phyloP scores from a whole-genome alignment of 2,888 invertebrate species.

The Andrena camellia region DNA sequence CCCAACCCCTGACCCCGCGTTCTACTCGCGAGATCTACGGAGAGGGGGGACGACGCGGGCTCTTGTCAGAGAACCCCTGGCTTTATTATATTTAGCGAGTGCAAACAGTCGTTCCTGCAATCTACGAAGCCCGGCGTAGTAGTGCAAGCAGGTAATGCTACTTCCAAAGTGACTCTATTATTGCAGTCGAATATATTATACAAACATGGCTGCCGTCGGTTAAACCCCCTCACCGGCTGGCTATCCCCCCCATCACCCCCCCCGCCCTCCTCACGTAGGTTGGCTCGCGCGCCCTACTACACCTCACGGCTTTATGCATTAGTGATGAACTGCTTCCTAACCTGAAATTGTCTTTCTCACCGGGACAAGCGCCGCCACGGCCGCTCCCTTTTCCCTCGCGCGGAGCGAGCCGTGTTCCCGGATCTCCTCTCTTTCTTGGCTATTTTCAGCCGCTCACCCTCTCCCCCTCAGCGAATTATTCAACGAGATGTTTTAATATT shows the following conservation, averaged over 20 bases:
- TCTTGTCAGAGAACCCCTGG: constrained; percentile 59
- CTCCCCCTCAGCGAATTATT: constrained; percentile 59
- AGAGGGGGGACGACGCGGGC: background rate
- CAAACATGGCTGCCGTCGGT: constrained; percentile 71
- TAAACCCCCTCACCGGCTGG: constrained; percentile 54
- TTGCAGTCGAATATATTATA: constrained; percentile 79
- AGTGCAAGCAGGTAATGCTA: constrained; percentile 77
- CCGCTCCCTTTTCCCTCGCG: constrained; percentile 35
- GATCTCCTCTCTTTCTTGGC: constrained; percentile 62
- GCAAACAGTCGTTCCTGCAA: constrained; percentile 79
- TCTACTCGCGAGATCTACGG: constrained; percentile 14
- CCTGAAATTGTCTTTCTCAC: constrained; percentile 75
- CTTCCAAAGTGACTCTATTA: constrained; percentile 79
- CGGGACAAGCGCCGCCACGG: constrained; percentile 67
- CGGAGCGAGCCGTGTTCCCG: constrained; percentile 63
- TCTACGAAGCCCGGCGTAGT: constrained; percentile 66
- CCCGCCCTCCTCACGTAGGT: background rate
- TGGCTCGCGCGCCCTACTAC: constrained; percentile 8
- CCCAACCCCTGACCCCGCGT: background rate
- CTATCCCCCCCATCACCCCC: constrained; percentile 22
- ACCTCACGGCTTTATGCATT: constrained; percentile 72
- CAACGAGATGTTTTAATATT: constrained; percentile 66
- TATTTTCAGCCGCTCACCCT: constrained; percentile 64
- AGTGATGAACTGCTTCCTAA: constrained; percentile 74
- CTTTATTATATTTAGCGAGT: constrained; percentile 81